phyloP scores from a whole-genome alignment of 2,113 vertebrate genomes.

The Pollachius pollachius region DNA sequence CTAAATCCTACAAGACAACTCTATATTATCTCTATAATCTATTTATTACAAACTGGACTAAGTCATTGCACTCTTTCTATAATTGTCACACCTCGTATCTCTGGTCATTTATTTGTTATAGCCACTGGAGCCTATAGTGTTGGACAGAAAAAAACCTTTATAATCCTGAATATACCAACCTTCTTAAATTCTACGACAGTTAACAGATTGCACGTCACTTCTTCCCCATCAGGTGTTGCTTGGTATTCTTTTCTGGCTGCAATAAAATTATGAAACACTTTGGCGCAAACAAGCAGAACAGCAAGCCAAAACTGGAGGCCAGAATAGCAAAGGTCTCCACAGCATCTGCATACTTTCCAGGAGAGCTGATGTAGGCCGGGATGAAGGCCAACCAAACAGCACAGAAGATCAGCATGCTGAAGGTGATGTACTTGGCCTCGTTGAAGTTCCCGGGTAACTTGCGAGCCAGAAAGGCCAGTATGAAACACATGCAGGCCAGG shows the following conservation, averaged over 20 bases:
- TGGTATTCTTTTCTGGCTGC: constrained; percentile 70
- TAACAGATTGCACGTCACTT: background rate
- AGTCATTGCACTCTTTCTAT: no score
- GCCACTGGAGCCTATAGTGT: no score
- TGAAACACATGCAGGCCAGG: constrained; percentile 60
- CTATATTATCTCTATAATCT: no score
- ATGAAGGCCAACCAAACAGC: constrained; percentile 68
- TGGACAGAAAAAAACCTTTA: background rate
- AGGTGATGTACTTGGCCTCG: constrained; percentile 66
- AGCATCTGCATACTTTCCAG: constrained; percentile 69
- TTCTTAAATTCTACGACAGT: background rate
- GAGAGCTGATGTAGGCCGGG: constrained; percentile 68
- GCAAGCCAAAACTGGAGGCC: constrained; percentile 69
- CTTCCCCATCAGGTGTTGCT: constrained; percentile 62
- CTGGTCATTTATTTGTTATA: no score
- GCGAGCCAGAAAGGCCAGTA: constrained; percentile 63
- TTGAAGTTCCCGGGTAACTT: constrained; percentile 64
- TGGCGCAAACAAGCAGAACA: constrained; percentile 67
- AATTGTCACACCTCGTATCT: no score
- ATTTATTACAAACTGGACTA: no score
- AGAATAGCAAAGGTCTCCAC: constrained; percentile 74
- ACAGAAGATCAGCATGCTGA: constrained; percentile 70
- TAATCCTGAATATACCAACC: background rate
- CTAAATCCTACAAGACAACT: no score
- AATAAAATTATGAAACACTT: constrained; percentile 72